phyloP scores from a whole-genome alignment of 2,888 invertebrate species.

The Clistopyga incitator region DNA sequence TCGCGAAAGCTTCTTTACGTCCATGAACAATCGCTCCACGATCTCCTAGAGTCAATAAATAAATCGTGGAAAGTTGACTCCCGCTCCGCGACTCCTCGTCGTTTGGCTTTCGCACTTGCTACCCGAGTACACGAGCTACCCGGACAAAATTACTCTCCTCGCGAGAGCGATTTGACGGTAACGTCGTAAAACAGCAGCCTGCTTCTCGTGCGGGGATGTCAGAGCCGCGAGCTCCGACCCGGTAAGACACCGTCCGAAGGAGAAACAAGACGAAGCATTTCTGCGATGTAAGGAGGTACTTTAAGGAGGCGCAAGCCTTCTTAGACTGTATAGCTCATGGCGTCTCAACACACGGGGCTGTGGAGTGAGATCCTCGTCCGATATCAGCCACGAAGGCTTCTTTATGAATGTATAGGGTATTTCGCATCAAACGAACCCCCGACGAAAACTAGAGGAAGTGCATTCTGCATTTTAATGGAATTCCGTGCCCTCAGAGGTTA shows the following conservation, averaged over 20 bases:
- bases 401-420: constrained; percentile 28
- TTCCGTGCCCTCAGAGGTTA: too few species aligned
- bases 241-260: constrained; percentile 47
- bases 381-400: constrained; percentile 49
- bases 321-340: constrained; percentile 23
- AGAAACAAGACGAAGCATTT: constrained; percentile 42
- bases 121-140: constrained; percentile 19
- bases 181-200: constrained; percentile 55
- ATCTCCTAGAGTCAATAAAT: constrained; percentile 39
- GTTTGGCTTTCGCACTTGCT: constrained; percentile 55
- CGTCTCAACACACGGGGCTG: constrained; percentile 37
- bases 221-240: constrained; percentile 46
- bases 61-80: constrained; percentile 13
- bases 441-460: too few species aligned
- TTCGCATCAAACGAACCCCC: neutral
- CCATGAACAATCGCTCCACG: constrained; percentile 43
- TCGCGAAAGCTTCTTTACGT: neutral
- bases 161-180: constrained; percentile 48
- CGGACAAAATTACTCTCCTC: constrained; percentile 56
- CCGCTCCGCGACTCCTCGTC: constrained; percentile 6
- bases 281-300: constrained; percentile 43
- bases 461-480: too few species aligned
- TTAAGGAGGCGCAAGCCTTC: constrained; percentile 15
- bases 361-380: constrained; percentile 51
- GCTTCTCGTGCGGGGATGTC: constrained; percentile 22